phyloP scores from a whole-genome alignment of 37 sponge, comb jelly and placozoan genomes.

The Cliona cf. orientalis region DNA sequence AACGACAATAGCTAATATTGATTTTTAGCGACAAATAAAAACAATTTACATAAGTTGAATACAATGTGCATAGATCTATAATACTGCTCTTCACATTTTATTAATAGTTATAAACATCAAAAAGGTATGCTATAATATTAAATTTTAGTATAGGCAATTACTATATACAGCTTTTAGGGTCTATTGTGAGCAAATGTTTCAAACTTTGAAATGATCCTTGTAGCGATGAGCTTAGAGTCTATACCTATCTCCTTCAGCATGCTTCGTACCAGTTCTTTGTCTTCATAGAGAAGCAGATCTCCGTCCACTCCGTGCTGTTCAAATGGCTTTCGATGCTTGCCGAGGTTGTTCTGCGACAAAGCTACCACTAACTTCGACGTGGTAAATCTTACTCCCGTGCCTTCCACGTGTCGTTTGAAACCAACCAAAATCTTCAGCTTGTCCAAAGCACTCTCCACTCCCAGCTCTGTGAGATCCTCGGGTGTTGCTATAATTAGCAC shows the following conservation, averaged over 20 bases:
- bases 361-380: background rate
- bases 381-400: background rate
- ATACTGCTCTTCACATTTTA: too few species aligned
- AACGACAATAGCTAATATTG: too few species aligned
- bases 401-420: background rate
- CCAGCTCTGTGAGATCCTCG: background rate
- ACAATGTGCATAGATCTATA: too few species aligned
- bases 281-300: background rate
- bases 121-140: too few species aligned
- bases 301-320: background rate
- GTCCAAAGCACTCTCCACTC: background rate
- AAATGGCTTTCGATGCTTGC: background rate
- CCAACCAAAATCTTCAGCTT: background rate
- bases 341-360: background rate
- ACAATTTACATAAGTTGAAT: too few species aligned
- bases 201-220: constrained; percentile 3
- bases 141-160: background rate
- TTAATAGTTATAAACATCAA: too few species aligned
- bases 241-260: background rate
- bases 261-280: background rate
- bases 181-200: background rate
- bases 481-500: background rate
- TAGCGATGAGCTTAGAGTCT: background rate
- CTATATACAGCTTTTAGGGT: background rate
- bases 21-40: too few species aligned